Percentiles rank a stretch among this genome's conserved stretches.
These are phyloP conservation scores for Stictocephala bisonia DNA, from an alignment of 2,888 invertebrate genomes.

Conservation along the genomic window DNA sequence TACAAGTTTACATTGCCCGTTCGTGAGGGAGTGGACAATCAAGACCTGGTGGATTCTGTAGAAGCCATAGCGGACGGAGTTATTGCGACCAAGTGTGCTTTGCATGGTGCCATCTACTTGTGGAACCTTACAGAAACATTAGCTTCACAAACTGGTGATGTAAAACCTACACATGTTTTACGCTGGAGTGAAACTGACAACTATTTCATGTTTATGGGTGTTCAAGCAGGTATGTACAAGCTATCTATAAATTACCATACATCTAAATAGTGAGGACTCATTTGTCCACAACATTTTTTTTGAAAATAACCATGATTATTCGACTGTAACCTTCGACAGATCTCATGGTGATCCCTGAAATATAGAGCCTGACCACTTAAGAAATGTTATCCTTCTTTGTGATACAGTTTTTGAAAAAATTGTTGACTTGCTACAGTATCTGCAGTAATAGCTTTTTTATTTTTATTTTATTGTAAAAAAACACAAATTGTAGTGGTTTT, in stretches of 20 bases:
- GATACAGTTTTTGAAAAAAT: too few species aligned
- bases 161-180: conserved; percentile 55
- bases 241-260: background rate
- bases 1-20: conserved; percentile 6
- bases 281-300: too few species aligned
- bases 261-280: too few species aligned
- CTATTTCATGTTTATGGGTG: conserved; percentile 61
- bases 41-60: conserved; percentile 59
- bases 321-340: too few species aligned
- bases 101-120: conserved; percentile 60
- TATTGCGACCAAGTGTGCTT: conserved; percentile 59
- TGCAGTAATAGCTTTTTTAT: too few species aligned
- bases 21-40: background rate
- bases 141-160: conserved; percentile 7
- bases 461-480: too few species aligned
- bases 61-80: conserved; percentile 56
- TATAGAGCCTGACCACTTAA: too few species aligned
- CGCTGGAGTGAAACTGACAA: conserved; percentile 62
- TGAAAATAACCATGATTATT: too few species aligned
- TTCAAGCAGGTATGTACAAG: conserved; percentile 54
- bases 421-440: too few species aligned
- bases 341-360: too few species aligned
- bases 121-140: conserved; percentile 53
- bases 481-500: too few species aligned
- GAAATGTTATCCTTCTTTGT: too few species aligned